Base-by-base conservation (phyloP, 2,888 invertebrate genomes). In the Drosophila quinaria region DNA sequence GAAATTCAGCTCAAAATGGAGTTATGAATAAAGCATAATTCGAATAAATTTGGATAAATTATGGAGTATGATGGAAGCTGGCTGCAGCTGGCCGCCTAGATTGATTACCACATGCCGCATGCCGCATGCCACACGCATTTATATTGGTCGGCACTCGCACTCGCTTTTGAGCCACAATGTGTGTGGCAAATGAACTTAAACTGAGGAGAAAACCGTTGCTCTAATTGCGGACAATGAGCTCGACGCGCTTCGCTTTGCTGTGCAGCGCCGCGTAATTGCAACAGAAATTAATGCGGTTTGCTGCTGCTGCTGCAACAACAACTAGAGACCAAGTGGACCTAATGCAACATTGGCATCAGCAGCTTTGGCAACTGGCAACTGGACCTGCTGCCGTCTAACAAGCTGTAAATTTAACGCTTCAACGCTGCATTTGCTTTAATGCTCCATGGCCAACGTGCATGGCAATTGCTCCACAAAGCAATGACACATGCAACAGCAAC, bases 361-460 rank as follows among this genome's bases (percentile, higher is more conserved):
- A 29, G 25, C 25, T 5, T 25, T 29, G 29, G 29, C 29, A 29
- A 29, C 29, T 29, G 41, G 49, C 56, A 54, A 69, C 64, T 71
- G 84, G 54, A 64, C 59, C 74, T 74, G 87, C 81, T 83, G 86
- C 74, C 70, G 76, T 74, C 88, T 86, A 88, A 88, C 87, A 86
- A 87, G 90, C 90, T 86, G 89, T 90, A 86, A 88, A 89, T 90
- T 87, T 83, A 90, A 88, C 87, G 89, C 87, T 88, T 89, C 89
- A 85, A 84, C 87, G 87, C 75, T 78, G 82, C 74, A 82, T 85
- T 87, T 67, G 74, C 41, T 70, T 60, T 78, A 84, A 85, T 82
- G 77, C 72, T 61, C 62, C 85, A 66, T 79, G 62, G 65, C 67
- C 47, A 81, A 78, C 35, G 64, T 52, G 71, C 82, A 80, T 87